Evolutionary conservation across 1,140 invertebrate species (phyloP).

Genomic region (Harpegnathos saltator): DNA sequence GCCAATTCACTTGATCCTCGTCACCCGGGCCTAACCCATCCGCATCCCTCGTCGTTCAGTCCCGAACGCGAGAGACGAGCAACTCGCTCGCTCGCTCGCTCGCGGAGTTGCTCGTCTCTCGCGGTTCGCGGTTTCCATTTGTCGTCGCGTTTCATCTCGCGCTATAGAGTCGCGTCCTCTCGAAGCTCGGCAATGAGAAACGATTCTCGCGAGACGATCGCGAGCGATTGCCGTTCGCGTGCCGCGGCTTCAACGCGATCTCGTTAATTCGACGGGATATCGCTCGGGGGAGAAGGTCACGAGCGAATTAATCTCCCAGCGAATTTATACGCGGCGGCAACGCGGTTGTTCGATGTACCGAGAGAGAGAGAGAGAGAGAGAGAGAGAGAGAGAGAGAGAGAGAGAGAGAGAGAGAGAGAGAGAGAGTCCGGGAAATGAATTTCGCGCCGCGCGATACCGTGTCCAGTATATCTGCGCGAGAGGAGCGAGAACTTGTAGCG

Average conservation of each 20-base stretch:
- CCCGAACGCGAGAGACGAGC: not conserved
- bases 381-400: no score
- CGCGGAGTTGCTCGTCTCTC: slow-evolving; percentile 46
- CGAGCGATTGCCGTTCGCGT: not conserved
- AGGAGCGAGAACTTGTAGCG: not conserved
- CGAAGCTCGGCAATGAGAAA: slow-evolving; percentile 15
- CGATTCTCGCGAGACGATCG: not conserved
- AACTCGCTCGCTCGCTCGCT: no score
- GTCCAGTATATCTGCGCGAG: not conserved
- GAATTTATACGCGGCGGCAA: not conserved
- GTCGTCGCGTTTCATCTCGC: slow-evolving; percentile 1
- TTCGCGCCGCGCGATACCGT: not conserved
- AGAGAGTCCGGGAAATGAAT: no score
- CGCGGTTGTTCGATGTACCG: not conserved
- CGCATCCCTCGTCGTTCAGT: not conserved
- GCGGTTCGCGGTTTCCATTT: slow-evolving; percentile 36
- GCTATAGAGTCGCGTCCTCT: slow-evolving; percentile 11
- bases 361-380: no score
- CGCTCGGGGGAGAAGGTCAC: not conserved
- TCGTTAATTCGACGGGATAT: not conserved
- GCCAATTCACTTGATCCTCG: slow-evolving; percentile 53
- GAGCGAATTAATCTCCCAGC: no score
- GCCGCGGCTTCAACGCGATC: not conserved
- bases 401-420: no score
- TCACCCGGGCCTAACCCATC: not conserved